Base-by-base conservation (phyloP, 2,113 vertebrate species). In the Python bivittatus region DNA sequence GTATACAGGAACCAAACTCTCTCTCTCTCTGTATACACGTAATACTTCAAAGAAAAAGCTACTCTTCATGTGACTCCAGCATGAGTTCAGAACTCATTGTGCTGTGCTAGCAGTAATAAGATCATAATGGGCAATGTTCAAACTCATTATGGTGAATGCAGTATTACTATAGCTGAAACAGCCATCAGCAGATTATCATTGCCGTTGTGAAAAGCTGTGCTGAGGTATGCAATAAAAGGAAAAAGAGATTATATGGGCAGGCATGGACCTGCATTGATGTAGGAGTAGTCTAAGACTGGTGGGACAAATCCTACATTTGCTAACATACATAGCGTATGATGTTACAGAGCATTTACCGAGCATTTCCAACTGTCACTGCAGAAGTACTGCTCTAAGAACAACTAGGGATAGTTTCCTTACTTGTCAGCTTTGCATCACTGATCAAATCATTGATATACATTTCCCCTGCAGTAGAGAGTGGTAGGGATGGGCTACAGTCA, bases 21-120 rank as follows among this genome's bases (percentile, higher is more conserved):
- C 0, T n/a, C 27, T 1, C 61, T 12, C 2, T 10, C 27, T n/a
- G 2, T 1, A 1, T 64, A 3, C 8, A 10, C 25, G 0, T 48
- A 48, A 3, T 68, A 13, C n/a, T 33, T 53, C 22, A 6, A 9
- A 61, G 10, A 0, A 33, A 22, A 25, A 86, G 4, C 29, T 53
- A n/a, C 11, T 11, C 33, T 90, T 56, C 53, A 90, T 57, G 53
- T 20, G n/a, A 33, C 42, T 64, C n/a, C 42, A 52, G 56, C 15
- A 60, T 22, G 56, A 60, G 27, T 89, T 68, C 64, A 54, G 33
- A 79, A 83, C 12, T 90, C 54, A 58, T 60, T 60, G 15, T n/a
- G 25, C 6, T 48, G 27, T 60, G 38, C 56, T 91, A 25, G 22
- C 27, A 84, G 17, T n/a, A 91, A 85, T 44, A 60, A 60, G 27